phyloP scores from a whole-genome alignment of 2,797 vertebrate species.

The Notamacropus eugenii region DNA sequence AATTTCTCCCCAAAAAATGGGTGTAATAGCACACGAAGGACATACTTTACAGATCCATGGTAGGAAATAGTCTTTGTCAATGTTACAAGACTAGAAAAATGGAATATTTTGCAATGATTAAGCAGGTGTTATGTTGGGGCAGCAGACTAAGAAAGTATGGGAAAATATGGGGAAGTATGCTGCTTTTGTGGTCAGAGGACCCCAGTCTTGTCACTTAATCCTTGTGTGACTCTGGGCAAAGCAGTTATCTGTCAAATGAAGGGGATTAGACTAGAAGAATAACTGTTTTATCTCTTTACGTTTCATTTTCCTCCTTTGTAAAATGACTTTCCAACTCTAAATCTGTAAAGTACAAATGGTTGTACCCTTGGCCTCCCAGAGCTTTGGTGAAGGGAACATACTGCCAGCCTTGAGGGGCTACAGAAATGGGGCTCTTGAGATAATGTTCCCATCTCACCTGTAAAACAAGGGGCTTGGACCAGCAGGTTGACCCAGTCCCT shows the following conservation, averaged over 20 bases:
- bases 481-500: not conserved
- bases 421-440: not conserved
- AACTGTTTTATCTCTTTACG: too few species aligned
- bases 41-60: not conserved
- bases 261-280: too few species aligned
- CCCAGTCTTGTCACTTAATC: too few species aligned
- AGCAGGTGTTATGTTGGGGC: not conserved
- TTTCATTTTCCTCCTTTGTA: not conserved
- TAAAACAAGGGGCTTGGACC: not conserved
- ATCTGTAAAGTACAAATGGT: not conserved
- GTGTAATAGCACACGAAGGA: too few species aligned
- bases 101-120: not conserved
- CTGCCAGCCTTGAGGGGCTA: not conserved
- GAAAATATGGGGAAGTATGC: too few species aligned
- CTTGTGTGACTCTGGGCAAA: too few species aligned
- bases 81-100: not conserved
- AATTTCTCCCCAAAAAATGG: not conserved
- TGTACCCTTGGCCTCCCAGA: not conserved
- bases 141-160: not conserved
- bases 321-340: not conserved
- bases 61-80: not conserved
- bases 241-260: not conserved
- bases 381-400: not conserved
- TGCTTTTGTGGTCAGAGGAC: too few species aligned
- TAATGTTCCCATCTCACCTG: not conserved